phyloP scores from a whole-genome alignment of 2,113 vertebrate genomes.

The Prochilodus magdalenae region DNA sequence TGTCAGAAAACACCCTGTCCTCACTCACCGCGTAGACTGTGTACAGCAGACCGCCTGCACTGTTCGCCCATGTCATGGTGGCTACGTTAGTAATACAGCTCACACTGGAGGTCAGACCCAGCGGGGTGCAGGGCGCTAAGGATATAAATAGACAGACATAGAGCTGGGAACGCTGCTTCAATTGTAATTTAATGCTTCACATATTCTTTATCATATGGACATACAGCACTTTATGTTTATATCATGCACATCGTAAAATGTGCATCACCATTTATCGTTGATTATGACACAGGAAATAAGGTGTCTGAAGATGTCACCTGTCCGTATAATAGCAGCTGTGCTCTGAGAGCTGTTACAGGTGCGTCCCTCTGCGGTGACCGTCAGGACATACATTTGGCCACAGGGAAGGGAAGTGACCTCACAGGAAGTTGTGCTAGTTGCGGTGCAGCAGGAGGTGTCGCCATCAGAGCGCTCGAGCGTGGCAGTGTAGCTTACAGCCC shows the following conservation, averaged over 20 bases:
- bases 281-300: too few species aligned
- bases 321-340: conserved; percentile 56
- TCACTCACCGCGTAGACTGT: conserved; percentile 59
- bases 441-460: conserved; percentile 64
- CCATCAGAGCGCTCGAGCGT: conserved; percentile 61
- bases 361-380: conserved; percentile 70
- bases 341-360: conserved; percentile 78
- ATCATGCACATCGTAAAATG: too few species aligned
- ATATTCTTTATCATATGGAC: too few species aligned
- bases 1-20: conserved; percentile 51
- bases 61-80: conserved; percentile 67
- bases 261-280: too few species aligned
- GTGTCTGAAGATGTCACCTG: conserved; percentile 69
- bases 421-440: conserved; percentile 58
- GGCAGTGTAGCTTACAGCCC: conserved; percentile 71
- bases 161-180: too few species aligned
- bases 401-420: conserved; percentile 71
- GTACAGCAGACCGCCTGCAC: conserved; percentile 65
- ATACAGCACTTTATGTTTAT: too few species aligned
- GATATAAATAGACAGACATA: not conserved
- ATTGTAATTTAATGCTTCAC: too few species aligned
- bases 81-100: conserved; percentile 72
- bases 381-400: conserved; percentile 70
- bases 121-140: conserved; percentile 72
- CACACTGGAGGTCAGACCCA: conserved; percentile 61